Evolutionary conservation across 2,888 invertebrate genomes (phyloP), one percentile per base, ranked within the genome.

Genomic region (Trachelus iudaicus): DNA sequence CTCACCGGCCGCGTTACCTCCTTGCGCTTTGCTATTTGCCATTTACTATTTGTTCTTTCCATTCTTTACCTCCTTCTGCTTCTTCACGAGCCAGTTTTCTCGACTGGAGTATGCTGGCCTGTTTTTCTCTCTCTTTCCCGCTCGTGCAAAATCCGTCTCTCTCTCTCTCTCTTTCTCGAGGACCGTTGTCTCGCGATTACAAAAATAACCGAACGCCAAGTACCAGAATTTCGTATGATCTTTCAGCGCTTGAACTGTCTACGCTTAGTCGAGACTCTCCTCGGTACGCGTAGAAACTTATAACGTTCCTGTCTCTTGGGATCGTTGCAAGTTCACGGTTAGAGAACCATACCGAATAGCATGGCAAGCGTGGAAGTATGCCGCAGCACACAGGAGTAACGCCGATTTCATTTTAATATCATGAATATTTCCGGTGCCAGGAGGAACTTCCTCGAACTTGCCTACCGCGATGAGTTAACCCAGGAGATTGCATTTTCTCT

Each of bases 351-450:
- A 79, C 82, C 79, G 79, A 84, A 79, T 81, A 78, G 80, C 79
- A 82, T 83, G 84, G 77, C 80, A 78, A 76, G 80, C 76, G n/a
- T 68, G 77, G 77, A 77, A 79, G 56, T 23, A 83, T 86, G 86
- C 85, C 84, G 86, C 86, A 84, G 81, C 83, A 87, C 84, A 81
- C 84, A 81, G 86, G 56, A 23, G 56, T 23, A 56, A 56, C 56
- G 56, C 56, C 89, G 88, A 90, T 88, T 89, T 87, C 88, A 88
- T 89, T 89, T 89, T 89, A 88, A 89, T 90, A 89, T 89, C 89
- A 89, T 89, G 89, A 89, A 90, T 90, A 90, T 90, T 89, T 89
- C 87, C 87, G 84, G 79, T 80, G 82, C 33, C 15, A 34, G 31
- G 33, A 31, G 23, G 71, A 82, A 86, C 87, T 89, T 87, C 85